Base-by-base conservation (phyloP, 2,113 vertebrate species). In the Physeter macrocephalus region DNA sequence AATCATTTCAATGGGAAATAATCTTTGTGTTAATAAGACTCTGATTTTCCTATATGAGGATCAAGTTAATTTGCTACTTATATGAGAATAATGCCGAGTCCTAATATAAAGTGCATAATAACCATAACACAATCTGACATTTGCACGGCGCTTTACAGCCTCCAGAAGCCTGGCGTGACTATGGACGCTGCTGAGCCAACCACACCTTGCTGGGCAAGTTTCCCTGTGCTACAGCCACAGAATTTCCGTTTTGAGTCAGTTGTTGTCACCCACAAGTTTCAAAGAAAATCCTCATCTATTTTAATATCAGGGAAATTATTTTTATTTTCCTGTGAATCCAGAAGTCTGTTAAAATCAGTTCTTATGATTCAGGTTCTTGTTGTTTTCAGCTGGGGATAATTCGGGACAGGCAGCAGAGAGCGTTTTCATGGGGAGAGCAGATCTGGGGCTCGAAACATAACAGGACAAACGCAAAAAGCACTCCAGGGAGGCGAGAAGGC, bases 91-190 rank as follows among this genome's bases (percentile, higher is more conserved):
- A 66, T 11, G 25, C 4, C 12, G 27, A 21, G n/a, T 5, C n/a
- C 21, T 14, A 6, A 18, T 34, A 2, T 13, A 39, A 69, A 86
- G 84, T 21, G 9, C 21, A 0, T 4, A 3, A 39, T 27, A 1
- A 7, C 18, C 39, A 3, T 27, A 17, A 17, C 1, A 23, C 43
- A 6, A 11, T 36, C 57, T 39, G 6, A 6, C 8, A 0, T 7
- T 25, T 8, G 20, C 2, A 8, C 4, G 1, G 8, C 0, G 2
- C 34, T 1, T 4, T 29, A 0, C 3, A 0, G 2, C 41, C 36
- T 43, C 17, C 25, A 23, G 3, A 27, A 39, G n/a, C n/a, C 31
- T 8, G 7, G 18, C 5, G 0, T 31, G 71, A 20, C 14, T 20
- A 2, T 7, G 69, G 57, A 5, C 25, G 1, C 0, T 9, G 75